Percentiles rank a stretch among this genome's conserved stretches.
These are phyloP conservation scores for Cosmopolites sordidus DNA, from an alignment of 2,888 invertebrate genomes.

Conservation along the genomic window DNA sequence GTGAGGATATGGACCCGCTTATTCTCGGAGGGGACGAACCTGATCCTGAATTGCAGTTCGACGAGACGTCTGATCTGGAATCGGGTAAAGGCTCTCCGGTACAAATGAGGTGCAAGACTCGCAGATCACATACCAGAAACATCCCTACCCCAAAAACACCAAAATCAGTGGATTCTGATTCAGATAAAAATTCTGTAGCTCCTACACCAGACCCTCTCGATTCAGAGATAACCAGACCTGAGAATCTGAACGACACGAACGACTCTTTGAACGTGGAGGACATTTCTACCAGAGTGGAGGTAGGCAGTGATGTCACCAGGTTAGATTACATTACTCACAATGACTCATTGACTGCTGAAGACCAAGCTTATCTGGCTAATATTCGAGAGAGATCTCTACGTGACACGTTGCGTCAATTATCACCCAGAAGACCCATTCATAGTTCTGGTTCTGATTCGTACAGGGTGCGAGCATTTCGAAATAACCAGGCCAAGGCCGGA, in stretches of 20 bases:
- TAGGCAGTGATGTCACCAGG: constrained; percentile 40
- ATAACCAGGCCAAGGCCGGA: constrained; percentile 26
- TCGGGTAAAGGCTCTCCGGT: constrained; percentile 42
- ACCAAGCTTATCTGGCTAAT: constrained; percentile 31
- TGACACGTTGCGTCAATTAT: constrained; percentile 36
- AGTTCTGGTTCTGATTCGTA: constrained; percentile 32
- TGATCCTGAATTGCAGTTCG: constrained; percentile 42
- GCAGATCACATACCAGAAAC: constrained; percentile 44
- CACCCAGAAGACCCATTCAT: constrained; percentile 35
- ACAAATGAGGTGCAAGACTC: constrained; percentile 40
- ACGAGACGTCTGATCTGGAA: constrained; percentile 42
- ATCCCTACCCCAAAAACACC: constrained; percentile 46
- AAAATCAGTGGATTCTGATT: constrained; percentile 32
- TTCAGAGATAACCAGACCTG: constrained; percentile 3
- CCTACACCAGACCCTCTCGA: constrained; percentile 7
- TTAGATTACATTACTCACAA: constrained; percentile 33
- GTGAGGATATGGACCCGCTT: constrained; percentile 40
- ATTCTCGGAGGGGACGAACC: constrained; percentile 38
- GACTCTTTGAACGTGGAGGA: constrained; percentile 31
- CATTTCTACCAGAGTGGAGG: constrained; percentile 39
- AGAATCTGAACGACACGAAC: constrained; percentile 24
- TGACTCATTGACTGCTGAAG: constrained; percentile 24
- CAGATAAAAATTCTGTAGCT: constrained; percentile 24
- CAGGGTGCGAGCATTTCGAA: constrained; percentile 31
- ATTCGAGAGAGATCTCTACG: constrained; percentile 36